Conservation (phyloP, 2,888 invertebrate genomes). For the Ditula angustiorana region DNA sequence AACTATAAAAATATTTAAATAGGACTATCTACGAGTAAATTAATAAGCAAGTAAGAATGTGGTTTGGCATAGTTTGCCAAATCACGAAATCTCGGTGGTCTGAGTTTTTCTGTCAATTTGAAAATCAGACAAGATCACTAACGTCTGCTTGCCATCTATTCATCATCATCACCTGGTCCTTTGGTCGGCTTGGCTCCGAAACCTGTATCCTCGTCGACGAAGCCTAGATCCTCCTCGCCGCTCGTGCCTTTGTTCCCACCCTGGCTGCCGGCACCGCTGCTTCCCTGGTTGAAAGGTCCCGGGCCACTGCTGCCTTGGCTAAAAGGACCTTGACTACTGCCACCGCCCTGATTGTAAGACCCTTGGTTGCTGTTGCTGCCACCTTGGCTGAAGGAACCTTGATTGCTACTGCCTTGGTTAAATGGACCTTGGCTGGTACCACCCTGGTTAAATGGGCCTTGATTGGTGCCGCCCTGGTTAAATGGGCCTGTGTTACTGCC, state of each 20-base stretch:
- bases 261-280: conserved; percentile 17
- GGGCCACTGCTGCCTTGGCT: conserved; percentile 26
- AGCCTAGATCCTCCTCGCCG: conserved; percentile 57
- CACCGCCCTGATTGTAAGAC: conserved; percentile 30
- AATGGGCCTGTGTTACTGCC: conserved; percentile 23
- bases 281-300: conserved; percentile 40
- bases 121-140: conserved; percentile 70
- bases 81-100: conserved; percentile 20
- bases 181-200: conserved; percentile 71
- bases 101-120: conserved; percentile 38
- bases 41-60: conserved; percentile 26
- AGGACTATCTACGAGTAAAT: conserved; percentile 3
- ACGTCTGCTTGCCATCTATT: conserved; percentile 69
- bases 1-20: conserved; percentile 12
- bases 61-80: conserved; percentile 11
- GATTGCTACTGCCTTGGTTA: conserved; percentile 22
- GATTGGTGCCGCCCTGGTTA: conserved; percentile 31
- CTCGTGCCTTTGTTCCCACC: conserved; percentile 24
- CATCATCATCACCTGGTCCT: conserved; percentile 80
- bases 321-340: conserved; percentile 30
- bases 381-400: conserved; percentile 16
- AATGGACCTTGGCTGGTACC: conserved; percentile 36
- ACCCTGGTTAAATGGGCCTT: conserved; percentile 27
- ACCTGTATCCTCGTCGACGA: conserved; percentile 68
- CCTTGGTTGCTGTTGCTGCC: conserved; percentile 7